phyloP scores from a whole-genome alignment of 2,888 invertebrate genomes.

The Hypomecis atomaria region DNA sequence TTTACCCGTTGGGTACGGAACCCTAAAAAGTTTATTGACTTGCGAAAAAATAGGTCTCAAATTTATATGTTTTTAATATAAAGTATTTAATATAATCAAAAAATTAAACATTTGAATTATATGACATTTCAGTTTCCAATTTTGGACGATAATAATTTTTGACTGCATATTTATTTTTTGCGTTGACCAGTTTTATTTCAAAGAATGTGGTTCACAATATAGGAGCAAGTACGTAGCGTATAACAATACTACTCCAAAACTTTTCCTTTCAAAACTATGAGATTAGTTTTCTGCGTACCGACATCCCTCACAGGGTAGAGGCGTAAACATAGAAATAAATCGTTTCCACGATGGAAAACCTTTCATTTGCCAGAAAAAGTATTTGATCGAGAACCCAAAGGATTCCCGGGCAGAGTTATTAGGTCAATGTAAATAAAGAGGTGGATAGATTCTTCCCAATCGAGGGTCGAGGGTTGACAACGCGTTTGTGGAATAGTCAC shows the following conservation, averaged over 20 bases:
- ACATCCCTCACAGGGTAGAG: slow-evolving; percentile 8
- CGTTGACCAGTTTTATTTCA: not conserved
- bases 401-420: slow-evolving; percentile 58
- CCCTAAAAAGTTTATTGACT: too few species aligned
- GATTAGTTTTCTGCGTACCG: slow-evolving; percentile 29
- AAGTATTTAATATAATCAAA: too few species aligned
- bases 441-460: slow-evolving; percentile 54
- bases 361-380: slow-evolving; percentile 53
- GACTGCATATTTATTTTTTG: too few species aligned
- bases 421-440: slow-evolving; percentile 65
- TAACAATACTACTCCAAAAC: slow-evolving; percentile 13
- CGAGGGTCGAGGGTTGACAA: slow-evolving; percentile 53
- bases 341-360: slow-evolving; percentile 41
- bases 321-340: slow-evolving; percentile 42
- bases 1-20: too few species aligned
- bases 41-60: too few species aligned
- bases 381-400: slow-evolving; percentile 54
- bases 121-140: too few species aligned
- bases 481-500: slow-evolving; percentile 51
- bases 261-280: slow-evolving; percentile 25
- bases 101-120: too few species aligned
- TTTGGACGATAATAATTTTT: too few species aligned
- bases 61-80: too few species aligned
- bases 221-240: not conserved
- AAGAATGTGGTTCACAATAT: not conserved